phyloP scores from a whole-genome alignment of 2,888 invertebrate genomes.

The Cheilosia vulpina region DNA sequence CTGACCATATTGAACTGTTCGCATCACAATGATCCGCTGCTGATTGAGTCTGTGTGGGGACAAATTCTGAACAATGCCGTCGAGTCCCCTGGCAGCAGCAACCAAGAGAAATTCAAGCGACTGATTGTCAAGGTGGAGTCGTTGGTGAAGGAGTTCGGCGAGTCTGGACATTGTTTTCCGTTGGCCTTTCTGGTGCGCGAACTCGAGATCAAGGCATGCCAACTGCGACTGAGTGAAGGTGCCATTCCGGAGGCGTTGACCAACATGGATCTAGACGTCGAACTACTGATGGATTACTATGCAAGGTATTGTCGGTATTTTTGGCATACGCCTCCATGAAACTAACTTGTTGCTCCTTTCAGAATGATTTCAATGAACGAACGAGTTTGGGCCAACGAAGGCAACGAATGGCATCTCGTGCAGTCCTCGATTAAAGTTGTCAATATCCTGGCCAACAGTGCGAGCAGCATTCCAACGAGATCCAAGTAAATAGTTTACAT shows the following conservation, averaged over 20 bases:
- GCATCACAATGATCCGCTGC: slow-evolving; percentile 93
- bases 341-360: slow-evolving; percentile 6
- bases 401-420: slow-evolving; percentile 93
- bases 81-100: slow-evolving; percentile 83
- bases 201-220: slow-evolving; percentile 91
- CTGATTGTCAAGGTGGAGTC: slow-evolving; percentile 90
- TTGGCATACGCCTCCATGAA: neutral
- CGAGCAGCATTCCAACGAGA: slow-evolving; percentile 85
- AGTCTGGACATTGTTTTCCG: slow-evolving; percentile 94
- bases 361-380: slow-evolving; percentile 92
- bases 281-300: slow-evolving; percentile 92
- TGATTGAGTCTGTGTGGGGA: slow-evolving; percentile 96
- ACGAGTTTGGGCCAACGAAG: slow-evolving; percentile 92
- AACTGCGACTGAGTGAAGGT: slow-evolving; percentile 88
- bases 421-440: slow-evolving; percentile 90
- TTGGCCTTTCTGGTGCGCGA: slow-evolving; percentile 92
- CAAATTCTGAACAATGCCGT: slow-evolving; percentile 86
- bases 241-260: slow-evolving; percentile 91
- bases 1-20: slow-evolving; percentile 97
- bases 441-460: slow-evolving; percentile 87
- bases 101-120: slow-evolving; percentile 86
- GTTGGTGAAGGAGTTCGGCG: slow-evolving; percentile 90
- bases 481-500: slow-evolving; percentile 79
- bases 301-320: slow-evolving; percentile 83
- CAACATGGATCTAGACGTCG: slow-evolving; percentile 90